Percentiles rank a stretch among this genome's conserved stretches.
These are phyloP conservation scores for Upupa epops DNA, from an alignment of 2,113 vertebrate species.

Conservation along the genomic window DNA sequence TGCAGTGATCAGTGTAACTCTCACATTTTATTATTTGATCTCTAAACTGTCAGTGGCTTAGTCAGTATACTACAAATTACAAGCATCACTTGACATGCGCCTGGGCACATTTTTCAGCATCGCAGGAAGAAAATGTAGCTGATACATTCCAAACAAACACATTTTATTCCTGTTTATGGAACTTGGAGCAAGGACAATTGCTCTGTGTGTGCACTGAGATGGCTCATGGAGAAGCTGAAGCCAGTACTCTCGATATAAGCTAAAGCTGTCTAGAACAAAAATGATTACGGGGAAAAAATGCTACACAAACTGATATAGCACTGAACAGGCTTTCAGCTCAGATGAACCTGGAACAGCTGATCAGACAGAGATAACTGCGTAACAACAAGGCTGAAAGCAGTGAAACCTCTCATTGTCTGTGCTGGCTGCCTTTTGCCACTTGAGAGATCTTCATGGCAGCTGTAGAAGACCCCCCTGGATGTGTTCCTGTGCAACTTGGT, in stretches of 20 bases:
- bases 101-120: background rate
- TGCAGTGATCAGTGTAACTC: slow-evolving; percentile 1
- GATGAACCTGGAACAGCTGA: background rate
- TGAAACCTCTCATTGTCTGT: background rate
- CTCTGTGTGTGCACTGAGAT: background rate
- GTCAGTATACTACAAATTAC: background rate
- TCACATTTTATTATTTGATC: background rate
- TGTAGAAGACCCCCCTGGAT: too few species aligned
- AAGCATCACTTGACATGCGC: background rate
- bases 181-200: background rate
- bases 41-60: background rate
- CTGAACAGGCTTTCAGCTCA: background rate
- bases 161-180: background rate
- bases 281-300: slow-evolving; percentile 11
- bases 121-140: background rate
- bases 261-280: background rate
- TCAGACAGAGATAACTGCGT: background rate
- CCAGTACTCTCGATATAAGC: background rate
- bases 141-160: background rate
- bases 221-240: background rate
- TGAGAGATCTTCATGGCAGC: slow-evolving; percentile 1
- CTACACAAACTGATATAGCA: background rate
- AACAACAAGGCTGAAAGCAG: background rate
- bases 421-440: background rate
- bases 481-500: too few species aligned